Base-by-base conservation (phyloP, 2,888 invertebrate genomes). In the Cantharis rufa region DNA sequence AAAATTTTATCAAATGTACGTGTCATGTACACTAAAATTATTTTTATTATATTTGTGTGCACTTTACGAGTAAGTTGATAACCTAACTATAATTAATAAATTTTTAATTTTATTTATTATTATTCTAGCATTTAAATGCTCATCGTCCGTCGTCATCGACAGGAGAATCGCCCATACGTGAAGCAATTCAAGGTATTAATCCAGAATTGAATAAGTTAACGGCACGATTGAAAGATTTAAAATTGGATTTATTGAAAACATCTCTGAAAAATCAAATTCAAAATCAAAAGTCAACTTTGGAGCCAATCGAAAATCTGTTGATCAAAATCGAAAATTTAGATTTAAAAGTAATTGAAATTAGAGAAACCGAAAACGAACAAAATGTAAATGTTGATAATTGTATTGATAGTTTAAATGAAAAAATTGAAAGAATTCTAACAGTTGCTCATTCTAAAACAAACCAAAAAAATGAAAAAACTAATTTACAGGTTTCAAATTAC, bases 161-260 rank as follows among this genome's bases (percentile, higher is more conserved):
- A 3, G 15, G 10, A 16, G 13, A 64, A 48, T 70, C 74, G 4
- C 64, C 74, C 13, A 48, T 70, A 3, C 74, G 70, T 10, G 69
- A 74, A 70, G 70, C 70, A 11, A 70, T 74, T 15, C 70, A 74
- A 70, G 21, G 70, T 7, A 70, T 74, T 2, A 74, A 70, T n/a
- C 74, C 74, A 15, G 48, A 63, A 21, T 48, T 74, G 15, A 70
- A 74, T 11, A 70, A 64, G 15, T 70, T 74, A 15, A 69, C 74
- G 5, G 16, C 10, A 18, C 69, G 74, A 7, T 63, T 74, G 10
- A 74, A 69, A 32, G 28, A 61, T 4, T 28, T 74, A 5, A 74
- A 74, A 63, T 21, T 69, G 15, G 69, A 74, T 13, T 48, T 74
- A n/a, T 15, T 69, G 3, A 74, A 28, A 18, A 13, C 74, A 0